Evolutionary conservation across 2,113 vertebrate species (phyloP).

Genomic region (Corythoichthys intestinalis): DNA sequence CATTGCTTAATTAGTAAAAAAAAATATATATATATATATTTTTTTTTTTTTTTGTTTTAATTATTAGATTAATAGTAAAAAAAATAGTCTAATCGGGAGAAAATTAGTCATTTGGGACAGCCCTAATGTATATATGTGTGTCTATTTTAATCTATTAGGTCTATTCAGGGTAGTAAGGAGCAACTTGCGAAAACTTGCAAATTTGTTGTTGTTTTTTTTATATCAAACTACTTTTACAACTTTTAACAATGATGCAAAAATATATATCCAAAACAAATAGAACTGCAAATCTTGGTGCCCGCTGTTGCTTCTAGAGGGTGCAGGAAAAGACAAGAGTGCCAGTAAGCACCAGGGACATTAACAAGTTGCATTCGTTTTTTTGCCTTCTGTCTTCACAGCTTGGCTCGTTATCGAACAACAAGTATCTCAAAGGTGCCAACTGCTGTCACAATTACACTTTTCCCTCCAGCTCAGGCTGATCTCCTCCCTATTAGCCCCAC

Average conservation of each 20-base stretch:
- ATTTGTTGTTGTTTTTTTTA: too few species aligned
- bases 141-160: too few species aligned
- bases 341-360: not conserved
- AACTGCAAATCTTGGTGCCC: not conserved
- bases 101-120: too few species aligned
- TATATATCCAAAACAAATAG: not conserved
- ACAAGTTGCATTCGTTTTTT: slow-evolving; percentile 1
- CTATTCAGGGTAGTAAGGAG: too few species aligned
- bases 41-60: too few species aligned
- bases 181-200: too few species aligned
- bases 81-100: too few species aligned
- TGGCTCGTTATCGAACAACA: not conserved
- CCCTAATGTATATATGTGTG: too few species aligned
- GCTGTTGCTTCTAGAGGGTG: not conserved
- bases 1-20: too few species aligned
- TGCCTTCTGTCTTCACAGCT: slow-evolving; percentile 1
- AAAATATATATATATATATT: too few species aligned
- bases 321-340: not conserved
- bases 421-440: slow-evolving; percentile 4
- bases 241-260: not conserved
- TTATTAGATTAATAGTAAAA: too few species aligned
- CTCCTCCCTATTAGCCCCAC: slow-evolving; percentile 33
- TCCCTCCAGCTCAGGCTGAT: slow-evolving; percentile 25
- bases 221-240: not conserved
- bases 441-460: slow-evolving; percentile 26